Evolutionary conservation across 2,113 vertebrate genomes (phyloP).

Genomic region (Ellobius talpinus): DNA sequence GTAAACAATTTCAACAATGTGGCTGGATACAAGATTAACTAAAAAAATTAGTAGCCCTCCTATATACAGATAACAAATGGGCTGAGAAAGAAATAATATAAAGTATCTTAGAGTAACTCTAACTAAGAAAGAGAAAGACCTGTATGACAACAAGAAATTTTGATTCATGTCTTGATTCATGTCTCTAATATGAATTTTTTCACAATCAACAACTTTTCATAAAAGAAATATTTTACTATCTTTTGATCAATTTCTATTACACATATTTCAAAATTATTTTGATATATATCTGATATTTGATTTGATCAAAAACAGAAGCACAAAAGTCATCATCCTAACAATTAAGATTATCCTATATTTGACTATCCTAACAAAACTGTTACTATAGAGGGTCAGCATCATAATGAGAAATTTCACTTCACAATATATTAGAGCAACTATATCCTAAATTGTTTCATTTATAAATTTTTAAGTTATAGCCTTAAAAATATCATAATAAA

Average conservation of each 20-base stretch:
- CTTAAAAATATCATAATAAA: neutral
- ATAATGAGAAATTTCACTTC: neutral
- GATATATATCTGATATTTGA: neutral
- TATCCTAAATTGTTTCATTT: neutral
- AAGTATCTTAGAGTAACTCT: neutral
- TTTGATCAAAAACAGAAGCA: neutral
- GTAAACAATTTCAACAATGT: neutral
- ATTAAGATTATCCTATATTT: neutral
- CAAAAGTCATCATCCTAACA: neutral
- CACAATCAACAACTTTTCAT: neutral
- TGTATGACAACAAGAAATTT: neutral
- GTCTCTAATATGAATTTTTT: neutral
- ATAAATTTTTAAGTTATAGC: neutral
- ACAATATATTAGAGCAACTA: neutral
- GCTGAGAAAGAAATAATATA: neutral
- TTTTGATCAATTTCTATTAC: neutral
- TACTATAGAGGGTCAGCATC: neutral
- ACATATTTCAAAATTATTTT: conserved; percentile 21
- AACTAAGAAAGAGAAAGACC: neutral
- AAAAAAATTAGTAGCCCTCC: neutral
- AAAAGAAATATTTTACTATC: conserved; percentile 5
- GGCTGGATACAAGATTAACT: neutral
- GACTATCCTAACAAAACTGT: neutral
- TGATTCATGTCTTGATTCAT: neutral
- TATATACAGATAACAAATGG: neutral